Evolutionary conservation across 2,797 vertebrate species (phyloP).

Genomic region (Pseudocheirus occidentalis): DNA sequence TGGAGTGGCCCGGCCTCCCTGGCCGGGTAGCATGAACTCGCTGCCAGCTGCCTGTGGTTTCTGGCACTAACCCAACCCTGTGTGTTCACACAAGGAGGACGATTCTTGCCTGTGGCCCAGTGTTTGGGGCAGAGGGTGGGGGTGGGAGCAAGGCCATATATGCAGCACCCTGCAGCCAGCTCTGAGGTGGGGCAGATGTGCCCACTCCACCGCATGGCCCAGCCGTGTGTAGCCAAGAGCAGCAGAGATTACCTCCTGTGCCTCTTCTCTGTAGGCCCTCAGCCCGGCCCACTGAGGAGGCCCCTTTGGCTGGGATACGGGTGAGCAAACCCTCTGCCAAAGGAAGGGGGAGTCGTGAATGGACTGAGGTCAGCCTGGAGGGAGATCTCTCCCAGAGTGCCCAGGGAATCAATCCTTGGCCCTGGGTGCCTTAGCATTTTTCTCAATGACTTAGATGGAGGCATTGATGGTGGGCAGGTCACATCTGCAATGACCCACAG

Average conservation of each 20-base stretch:
- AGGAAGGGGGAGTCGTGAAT: background rate
- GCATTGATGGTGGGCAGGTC: too few relatives aligned
- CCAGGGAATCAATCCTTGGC: too few relatives aligned
- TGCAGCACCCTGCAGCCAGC: background rate
- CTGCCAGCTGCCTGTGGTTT: background rate
- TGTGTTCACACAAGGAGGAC: background rate
- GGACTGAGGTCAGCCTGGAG: background rate
- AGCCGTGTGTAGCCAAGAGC: background rate
- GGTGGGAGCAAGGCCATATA: background rate
- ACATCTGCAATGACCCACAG: too few relatives aligned
- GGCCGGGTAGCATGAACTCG: background rate
- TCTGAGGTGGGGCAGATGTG: background rate
- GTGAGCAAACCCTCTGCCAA: constrained; percentile 37
- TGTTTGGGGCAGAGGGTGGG: background rate
- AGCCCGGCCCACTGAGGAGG: background rate
- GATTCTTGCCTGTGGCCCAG: background rate
- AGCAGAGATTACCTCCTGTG: constrained; percentile 9
- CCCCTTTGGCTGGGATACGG: background rate
- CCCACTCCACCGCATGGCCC: constrained; percentile 20
- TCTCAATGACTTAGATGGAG: background rate
- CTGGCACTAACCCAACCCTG: background rate
- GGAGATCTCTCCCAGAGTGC: too few relatives aligned
- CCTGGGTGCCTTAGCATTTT: background rate
- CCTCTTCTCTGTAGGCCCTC: background rate
- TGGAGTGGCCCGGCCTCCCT: background rate